Base-by-base conservation (phyloP, 2,797 vertebrate species). In the Margarornis squamiger region DNA sequence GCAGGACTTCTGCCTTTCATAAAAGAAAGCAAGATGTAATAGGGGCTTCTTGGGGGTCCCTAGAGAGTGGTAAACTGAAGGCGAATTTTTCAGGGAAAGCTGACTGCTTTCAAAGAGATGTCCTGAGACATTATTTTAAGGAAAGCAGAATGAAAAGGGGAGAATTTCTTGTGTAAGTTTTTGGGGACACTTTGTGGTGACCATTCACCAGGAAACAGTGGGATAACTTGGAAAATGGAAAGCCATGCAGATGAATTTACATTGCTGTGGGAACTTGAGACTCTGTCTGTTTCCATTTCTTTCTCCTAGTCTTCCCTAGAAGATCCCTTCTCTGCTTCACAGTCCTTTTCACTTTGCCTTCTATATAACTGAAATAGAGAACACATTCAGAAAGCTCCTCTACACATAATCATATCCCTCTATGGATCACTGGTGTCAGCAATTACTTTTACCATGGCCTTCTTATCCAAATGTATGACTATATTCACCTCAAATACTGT, bases 301-400 rank as follows among this genome's bases (percentile, higher is more conserved):
- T 89, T 38, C 46, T 89, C 41, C 18, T 32, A 57, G 19, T 63
- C 92, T 65, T 75, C 57, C 27, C 46, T 7, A 36, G n/a, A 67
- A 93, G 32, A 57, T 6, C 45, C 19, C 32, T 82, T 85, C 38
- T 85, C 52, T 70, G 30, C 21, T 52, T 96, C 87, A 89, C 8
- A 46, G 43, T 29, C n/a, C 36, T 68, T 86, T 73, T 49, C 52
- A 58, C 22, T 89, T 62, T 62, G 26, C 18, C 27, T 68, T 80
- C 14, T 71, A 1, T 24, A 52, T 26, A 67, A 61, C 15, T 77
- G 27, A 21, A 82, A 57, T 5, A 85, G 45, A 88, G 17, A 63
- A 93, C 29, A 61, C 10, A 79, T 79, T 10, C 32, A 57, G 51
- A 89, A 86, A 78, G 24, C 30, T 68, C 14, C 32, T 38, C 24